Base-by-base conservation (phyloP, 2,888 invertebrate genomes). In the Phasia obesa region DNA sequence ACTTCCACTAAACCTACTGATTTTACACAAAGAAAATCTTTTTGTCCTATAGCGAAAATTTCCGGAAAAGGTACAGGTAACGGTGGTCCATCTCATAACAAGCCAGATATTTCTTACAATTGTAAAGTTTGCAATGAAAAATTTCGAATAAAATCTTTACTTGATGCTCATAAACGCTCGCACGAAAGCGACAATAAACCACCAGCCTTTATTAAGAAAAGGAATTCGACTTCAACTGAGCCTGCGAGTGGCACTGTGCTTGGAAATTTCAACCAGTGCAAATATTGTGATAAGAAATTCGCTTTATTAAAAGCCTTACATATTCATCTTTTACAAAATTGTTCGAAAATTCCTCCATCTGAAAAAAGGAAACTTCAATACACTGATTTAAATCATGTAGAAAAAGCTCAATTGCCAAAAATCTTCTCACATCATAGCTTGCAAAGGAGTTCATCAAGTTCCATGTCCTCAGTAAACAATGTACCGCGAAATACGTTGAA, bases 231-330 rank as follows among this genome's bases (percentile, higher is more conserved):
- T 25, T 15, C 38, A 19, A 38, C 57, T 3, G 13, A 51, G 21
- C n/a, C 76, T 4, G 42, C 44, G 0, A 13, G 19, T 2, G 21
- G 59, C 2, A 42, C 57, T 38, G 0, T 55, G 11, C 17, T 49
- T 27, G 25, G 27, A 21, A 49, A 25, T n/a, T 15, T 47, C 0
- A 87, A 87, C 65, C 85, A 87, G 55, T 90, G 90, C 84, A 89
- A 88, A 70, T 90, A 87, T 74, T 90, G 90, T 67, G 90, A 90
- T 84, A 90, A 90, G 64, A 88, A 87, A 60, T 90, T 90, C 55
- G 89, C 89, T 1, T 79, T 90, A 53, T 83, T 87, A 15, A 89
- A 88, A 15, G 89, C 90, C 0, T 84, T 90, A 4, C 87, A 87
- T 71, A 90, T 90, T 53, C 90, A 90, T 75, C 85, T 90, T 17